These are phyloP conservation scores for Paramisgurnus dabryanus DNA, from an alignment of 2,113 vertebrate species.

Conservation along the genomic window DNA sequence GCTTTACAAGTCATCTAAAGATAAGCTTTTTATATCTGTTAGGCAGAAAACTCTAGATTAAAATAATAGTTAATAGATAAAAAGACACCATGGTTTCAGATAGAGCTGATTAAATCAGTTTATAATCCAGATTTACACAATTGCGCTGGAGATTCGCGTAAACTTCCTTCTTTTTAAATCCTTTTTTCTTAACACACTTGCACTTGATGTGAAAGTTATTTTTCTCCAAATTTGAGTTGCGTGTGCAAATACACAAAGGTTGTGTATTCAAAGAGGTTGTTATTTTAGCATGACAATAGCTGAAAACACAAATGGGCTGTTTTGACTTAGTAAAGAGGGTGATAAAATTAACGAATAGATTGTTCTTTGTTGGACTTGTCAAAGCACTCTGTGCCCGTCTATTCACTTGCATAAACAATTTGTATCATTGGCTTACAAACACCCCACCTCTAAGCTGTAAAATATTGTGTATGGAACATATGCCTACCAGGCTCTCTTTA, in stretches of 20 bases:
- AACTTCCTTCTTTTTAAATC: not conserved
- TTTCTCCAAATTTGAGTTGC: not conserved
- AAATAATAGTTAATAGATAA: constrained; percentile 29
- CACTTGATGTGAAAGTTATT: constrained; percentile 47
- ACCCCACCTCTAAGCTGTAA: not conserved
- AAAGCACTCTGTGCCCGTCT: constrained; percentile 28
- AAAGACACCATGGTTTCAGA: constrained; percentile 24
- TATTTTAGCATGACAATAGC: constrained; percentile 34
- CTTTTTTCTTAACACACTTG: not conserved
- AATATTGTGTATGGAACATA: not conserved
- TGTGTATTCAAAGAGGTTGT: constrained; percentile 51
- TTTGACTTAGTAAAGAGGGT: constrained; percentile 33
- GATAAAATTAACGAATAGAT: constrained; percentile 47
- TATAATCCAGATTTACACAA: constrained; percentile 43
- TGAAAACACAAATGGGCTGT: constrained; percentile 21
- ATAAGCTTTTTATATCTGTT: constrained; percentile 32
- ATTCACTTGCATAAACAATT: constrained; percentile 31
- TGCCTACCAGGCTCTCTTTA: not conserved
- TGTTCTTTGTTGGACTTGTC: constrained; percentile 46
- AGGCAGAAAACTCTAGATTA: constrained; percentile 23
- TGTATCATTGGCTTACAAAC: constrained; percentile 2
- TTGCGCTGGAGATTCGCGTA: not conserved
- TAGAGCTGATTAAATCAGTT: constrained; percentile 53
- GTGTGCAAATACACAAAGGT: not conserved
- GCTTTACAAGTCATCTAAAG: constrained; percentile 22